Evolutionary conservation across 2,888 invertebrate genomes (phyloP), one percentile per base, ranked within the genome.

Genomic region (Tetranychus truncatus): DNA sequence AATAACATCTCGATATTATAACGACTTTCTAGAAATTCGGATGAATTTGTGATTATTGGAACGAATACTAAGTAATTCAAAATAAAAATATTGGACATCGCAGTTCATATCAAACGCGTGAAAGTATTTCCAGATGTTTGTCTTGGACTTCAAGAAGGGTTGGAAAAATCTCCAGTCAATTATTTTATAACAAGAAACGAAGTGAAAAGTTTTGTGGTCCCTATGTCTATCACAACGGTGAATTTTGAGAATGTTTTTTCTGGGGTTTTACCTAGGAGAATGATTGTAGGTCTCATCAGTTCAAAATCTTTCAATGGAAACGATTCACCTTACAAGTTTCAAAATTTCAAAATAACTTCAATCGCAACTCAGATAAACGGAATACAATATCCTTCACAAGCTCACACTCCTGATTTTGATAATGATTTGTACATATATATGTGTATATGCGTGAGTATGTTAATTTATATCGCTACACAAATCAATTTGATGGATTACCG

Each of bases 171-270:
- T 69, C 11, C 69, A 1, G 6, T 11, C 21, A 20, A 24, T 4
- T 69, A 69, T 20, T 69, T 69, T n/a, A 20, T 69, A 20, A 69
- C 69, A 0, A 18, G 69, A 69, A 69, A 69, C 20, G 69, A 69
- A 20, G 5, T 69, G 1, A 69, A 69, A 8, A 24, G 21, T 24
- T 69, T 69, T 8, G 21, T 69, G 3, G 6, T 69, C 11, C 24
- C 69, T 21, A 24, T 4, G 0, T 20, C 21, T 11, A 24, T 11
- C 11, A 20, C 69, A 69, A 20, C 69, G 0, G 11, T 6, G 6
- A 69, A 20, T 69, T 69, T 69, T 69, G 69, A 69, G 11, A 20
- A 20, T 20, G 69, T 69, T 20, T 69, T 20, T 8, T 20, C 18
- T 69, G 69, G 69, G 4, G 1, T 69, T 4, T 69, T 69, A n/a